These are phyloP conservation scores for Nothocercus julius DNA, from an alignment of 2,113 vertebrate species.

Conservation along the genomic window DNA sequence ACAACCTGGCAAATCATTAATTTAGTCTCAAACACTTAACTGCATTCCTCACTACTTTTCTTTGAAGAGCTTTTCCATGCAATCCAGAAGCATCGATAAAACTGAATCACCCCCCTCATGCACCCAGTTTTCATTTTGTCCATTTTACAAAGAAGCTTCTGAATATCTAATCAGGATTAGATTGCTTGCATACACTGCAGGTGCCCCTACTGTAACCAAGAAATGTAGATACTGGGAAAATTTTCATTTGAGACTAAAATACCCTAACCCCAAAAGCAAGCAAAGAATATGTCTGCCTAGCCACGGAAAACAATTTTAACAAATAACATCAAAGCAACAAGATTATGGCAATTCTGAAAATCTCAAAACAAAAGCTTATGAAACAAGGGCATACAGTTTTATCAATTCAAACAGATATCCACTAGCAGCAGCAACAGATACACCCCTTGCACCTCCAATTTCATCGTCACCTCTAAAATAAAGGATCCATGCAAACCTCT, in stretches of 20 bases:
- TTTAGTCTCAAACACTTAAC: neutral
- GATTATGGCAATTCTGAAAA: neutral
- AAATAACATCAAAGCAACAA: neutral
- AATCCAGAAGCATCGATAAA: neutral
- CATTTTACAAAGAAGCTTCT: neutral
- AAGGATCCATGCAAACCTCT: neutral
- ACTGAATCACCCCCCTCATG: neutral
- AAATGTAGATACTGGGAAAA: neutral
- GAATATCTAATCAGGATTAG: neutral
- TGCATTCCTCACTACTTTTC: neutral
- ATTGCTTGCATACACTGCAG: neutral
- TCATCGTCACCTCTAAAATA: neutral
- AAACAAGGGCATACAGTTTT: neutral
- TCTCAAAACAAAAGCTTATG: neutral
- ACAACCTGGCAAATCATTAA: neutral
- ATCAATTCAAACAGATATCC: neutral
- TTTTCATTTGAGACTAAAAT: neutral
- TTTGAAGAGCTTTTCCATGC: neutral
- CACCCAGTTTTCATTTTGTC: neutral
- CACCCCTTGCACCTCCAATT: neutral
- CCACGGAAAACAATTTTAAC: fast-evolving
- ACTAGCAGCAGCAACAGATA: neutral
- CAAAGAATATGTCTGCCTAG: neutral
- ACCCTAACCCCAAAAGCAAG: neutral
- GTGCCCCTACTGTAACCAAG: neutral